Evolutionary conservation across 1,140 invertebrate genomes (phyloP), one percentile per base, ranked within the genome.

Genomic region (Drosophila obscura): DNA sequence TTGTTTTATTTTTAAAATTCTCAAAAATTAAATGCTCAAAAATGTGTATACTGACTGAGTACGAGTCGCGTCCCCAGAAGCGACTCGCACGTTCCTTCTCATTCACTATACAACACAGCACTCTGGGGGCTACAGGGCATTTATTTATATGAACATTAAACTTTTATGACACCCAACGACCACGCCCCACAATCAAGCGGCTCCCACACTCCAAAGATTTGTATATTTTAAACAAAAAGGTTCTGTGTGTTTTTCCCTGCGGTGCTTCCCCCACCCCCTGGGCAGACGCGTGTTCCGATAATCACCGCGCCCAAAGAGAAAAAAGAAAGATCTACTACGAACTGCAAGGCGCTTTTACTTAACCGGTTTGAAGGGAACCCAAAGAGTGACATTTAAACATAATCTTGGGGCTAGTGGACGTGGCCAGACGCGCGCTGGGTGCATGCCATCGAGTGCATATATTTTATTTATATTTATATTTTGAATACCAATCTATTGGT

Each of bases 361-460:
- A 62, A 62, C 60, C 60, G 60, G 60, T 63, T 63, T 63, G 1
- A 55, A 63, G 41, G 51, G 41, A 55, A 24, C 5, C 15, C 8
- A 55, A 62, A 62, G 35, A 62, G 35, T 26, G 15, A 26, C 45
- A 39, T 22, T 24, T 22, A 15, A 8, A 46, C 56, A 49, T 44
- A 13, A 5, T 13, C 35, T 5, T 9, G 11, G 8, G 9, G 31
- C 1, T 39, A 39, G 35, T 39, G 11, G 35, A 39, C 35, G 35
- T 39, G 35, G 35, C 35, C 35, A 39, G 66, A 49, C 43, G 19
- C 19, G 19, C 19, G 35, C 66, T 13, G 26, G 16, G 3, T 39
- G 7, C 22, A 52, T 35, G 13, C 19, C 16, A 15, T 26, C 24
- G n/a, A n/a, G 24, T 15, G 16, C 19, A 1, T 19, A 1, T 19